Conservation (phyloP, 2,797 vertebrate genomes). For the Gobio occitaniae region DNA sequence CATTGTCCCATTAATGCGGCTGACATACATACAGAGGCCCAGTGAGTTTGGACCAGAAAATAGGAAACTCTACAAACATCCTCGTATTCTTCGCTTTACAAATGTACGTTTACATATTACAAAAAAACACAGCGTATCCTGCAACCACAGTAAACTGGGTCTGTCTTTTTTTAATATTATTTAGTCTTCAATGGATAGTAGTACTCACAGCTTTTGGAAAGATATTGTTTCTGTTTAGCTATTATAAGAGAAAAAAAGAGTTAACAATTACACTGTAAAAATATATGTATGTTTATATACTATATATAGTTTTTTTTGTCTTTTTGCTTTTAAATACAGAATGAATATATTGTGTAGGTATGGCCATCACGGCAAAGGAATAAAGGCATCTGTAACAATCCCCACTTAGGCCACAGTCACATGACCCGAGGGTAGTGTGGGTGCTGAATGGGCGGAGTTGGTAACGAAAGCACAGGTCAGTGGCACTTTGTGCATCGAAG, state of each 20-base stretch:
- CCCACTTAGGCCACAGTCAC: slow-evolving; percentile 70
- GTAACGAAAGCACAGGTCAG: slow-evolving; percentile 76
- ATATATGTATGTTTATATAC: slow-evolving; percentile 87
- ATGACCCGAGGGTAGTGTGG: slow-evolving; percentile 69
- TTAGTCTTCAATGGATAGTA: slow-evolving; percentile 70
- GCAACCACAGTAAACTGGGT: slow-evolving; percentile 83
- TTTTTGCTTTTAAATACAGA: slow-evolving; percentile 84
- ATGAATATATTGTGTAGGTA: slow-evolving; percentile 83
- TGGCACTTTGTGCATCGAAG: slow-evolving; percentile 86
- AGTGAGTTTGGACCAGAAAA: slow-evolving; percentile 66
- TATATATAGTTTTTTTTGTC: slow-evolving; percentile 83
- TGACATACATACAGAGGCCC: slow-evolving; percentile 72
- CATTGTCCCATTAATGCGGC: slow-evolving; percentile 59
- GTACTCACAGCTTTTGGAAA: slow-evolving; percentile 75
- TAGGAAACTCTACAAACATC: slow-evolving; percentile 63
- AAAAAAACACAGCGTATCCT: slow-evolving; percentile 64
- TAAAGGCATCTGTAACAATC: slow-evolving; percentile 85
- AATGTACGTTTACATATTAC: slow-evolving; percentile 67
- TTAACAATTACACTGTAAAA: slow-evolving; percentile 87
- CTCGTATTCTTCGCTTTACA: slow-evolving; percentile 63
- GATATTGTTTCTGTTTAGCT: slow-evolving; percentile 72
- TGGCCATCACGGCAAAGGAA: slow-evolving; percentile 83
- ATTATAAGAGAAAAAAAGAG: slow-evolving; percentile 78
- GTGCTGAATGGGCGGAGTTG: slow-evolving; percentile 77
- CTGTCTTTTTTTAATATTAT: slow-evolving; percentile 62